Base-by-base conservation (phyloP, 2,888 invertebrate genomes). In the Antheraea yamamai region DNA sequence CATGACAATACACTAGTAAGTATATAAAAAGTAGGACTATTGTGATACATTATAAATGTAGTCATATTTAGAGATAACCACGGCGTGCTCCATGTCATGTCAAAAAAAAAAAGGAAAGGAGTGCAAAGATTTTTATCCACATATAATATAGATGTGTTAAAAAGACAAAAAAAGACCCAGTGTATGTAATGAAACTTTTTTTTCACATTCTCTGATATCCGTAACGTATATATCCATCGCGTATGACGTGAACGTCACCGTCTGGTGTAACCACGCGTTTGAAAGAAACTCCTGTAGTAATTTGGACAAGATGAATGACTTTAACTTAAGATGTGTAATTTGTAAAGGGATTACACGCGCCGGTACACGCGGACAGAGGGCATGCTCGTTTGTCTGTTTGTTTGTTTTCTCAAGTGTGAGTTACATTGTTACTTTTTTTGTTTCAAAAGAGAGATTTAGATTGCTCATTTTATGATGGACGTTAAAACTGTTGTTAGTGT, bases 271-370 rank as follows among this genome's bases (percentile, higher is more conserved):
- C 64, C 64, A 64, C 26, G 23, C 26, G 64, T 16, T 23, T 23
- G 4, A 30, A 30, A 66, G n/a, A 66, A 30, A 16, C 26, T 26
- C 26, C 26, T 3, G 39, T 10, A 39, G 70, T 70, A 86, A 85
- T 89, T 87, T 85, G 78, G 79, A 79, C 77, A 80, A 89, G 88
- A 88, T 79, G 85, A 82, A 87, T 85, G 80, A 75, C 75, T 77
- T 78, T 73, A 81, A 84, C 84, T 88, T 89, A 87, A 89, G 90
- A 87, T 88, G 85, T 87, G 87, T 88, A 88, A 89, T 90, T 89
- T 90, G 86, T 86, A 85, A 84, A 81, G 90, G 64, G 92, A 92
- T 92, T 90, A 90, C 89, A 89, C 75, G 78, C 79, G 76, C 76
- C 74, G 74, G 77, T 75, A 75, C 74, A 77, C 79, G 75, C 79